phyloP scores from a whole-genome alignment of 2,888 invertebrate species.

The Ceratothoa steindachneri region DNA sequence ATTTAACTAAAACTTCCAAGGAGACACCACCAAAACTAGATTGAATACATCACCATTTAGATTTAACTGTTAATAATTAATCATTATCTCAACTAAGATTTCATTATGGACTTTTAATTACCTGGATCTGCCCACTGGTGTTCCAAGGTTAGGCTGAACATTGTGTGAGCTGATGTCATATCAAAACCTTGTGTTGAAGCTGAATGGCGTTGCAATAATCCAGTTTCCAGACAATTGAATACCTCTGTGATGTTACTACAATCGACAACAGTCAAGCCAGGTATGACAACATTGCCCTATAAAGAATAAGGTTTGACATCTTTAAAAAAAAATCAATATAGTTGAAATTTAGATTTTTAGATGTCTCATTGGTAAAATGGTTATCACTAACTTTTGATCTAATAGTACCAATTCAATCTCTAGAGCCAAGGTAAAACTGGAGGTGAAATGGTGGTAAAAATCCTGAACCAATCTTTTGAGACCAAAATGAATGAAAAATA shows the following conservation, averaged over 20 bases:
- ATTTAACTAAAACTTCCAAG: background rate
- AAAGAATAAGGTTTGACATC: background rate
- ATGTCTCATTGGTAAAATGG: background rate
- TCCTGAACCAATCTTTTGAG: no score
- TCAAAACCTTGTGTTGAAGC: slow-evolving; percentile 27
- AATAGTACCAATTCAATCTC: background rate
- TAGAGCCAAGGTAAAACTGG: background rate
- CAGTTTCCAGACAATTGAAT: slow-evolving; percentile 45
- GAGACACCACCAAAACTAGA: no score
- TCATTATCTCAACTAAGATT: background rate
- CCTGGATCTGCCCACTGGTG: slow-evolving; percentile 34
- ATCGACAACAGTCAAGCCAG: slow-evolving; percentile 42
- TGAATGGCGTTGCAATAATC: slow-evolving; percentile 31
- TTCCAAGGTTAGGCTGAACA: slow-evolving; percentile 42
- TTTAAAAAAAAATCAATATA: background rate
- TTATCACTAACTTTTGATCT: background rate
- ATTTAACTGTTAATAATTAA: no score
- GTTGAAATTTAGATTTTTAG: background rate
- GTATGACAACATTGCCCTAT: slow-evolving; percentile 45
- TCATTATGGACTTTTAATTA: background rate
- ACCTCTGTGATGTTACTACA: slow-evolving; percentile 46
- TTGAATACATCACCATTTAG: no score
- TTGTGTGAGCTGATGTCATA: slow-evolving; percentile 27
- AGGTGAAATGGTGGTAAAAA: background rate
- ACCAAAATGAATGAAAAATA: no score